These are phyloP conservation scores for Cheilosia pagana DNA, from an alignment of 2,888 invertebrate genomes.

Conservation along the genomic window DNA sequence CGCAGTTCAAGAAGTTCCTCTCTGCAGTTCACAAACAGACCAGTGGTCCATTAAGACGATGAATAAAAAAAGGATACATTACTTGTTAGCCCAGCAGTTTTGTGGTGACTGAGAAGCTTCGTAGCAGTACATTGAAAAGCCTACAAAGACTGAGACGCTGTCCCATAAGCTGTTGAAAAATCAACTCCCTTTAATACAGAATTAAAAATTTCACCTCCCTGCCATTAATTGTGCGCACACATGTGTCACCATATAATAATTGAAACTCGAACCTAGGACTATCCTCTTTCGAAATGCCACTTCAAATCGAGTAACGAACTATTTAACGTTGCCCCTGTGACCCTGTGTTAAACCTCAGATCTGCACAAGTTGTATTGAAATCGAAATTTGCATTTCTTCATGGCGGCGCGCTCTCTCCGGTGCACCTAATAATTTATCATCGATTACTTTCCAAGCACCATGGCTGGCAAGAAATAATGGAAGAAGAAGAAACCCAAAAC, in stretches of 20 bases:
- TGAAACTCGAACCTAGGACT: background rate
- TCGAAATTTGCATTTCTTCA: constrained; percentile 64
- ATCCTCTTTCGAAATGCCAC: constrained; percentile 2
- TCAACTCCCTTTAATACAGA: background rate
- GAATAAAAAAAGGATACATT: too few relatives aligned
- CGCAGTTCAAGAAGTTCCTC: too few relatives aligned
- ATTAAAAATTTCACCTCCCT: background rate
- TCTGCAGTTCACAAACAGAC: too few relatives aligned
- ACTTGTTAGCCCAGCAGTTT: too few relatives aligned
- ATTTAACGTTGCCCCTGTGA: constrained; percentile 30
- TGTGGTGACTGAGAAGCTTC: too few relatives aligned
- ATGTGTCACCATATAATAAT: background rate
- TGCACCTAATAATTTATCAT: constrained; percentile 68
- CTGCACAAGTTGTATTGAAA: constrained; percentile 27
- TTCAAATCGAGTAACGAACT: constrained; percentile 12
- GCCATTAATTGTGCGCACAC: background rate
- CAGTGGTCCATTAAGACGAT: too few relatives aligned
- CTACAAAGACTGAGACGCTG: too few relatives aligned
- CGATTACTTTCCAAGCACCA: constrained; percentile 56
- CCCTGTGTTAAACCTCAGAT: constrained; percentile 25
- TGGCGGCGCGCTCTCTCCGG: constrained; percentile 4
- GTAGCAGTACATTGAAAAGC: too few relatives aligned
- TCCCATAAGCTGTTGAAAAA: background rate
- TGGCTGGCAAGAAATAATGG: constrained; percentile 21
- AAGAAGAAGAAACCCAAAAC: constrained; percentile 64